These are phyloP conservation scores for Temnothorax longispinosus DNA, from an alignment of 1,140 invertebrate species.

Conservation along the genomic window DNA sequence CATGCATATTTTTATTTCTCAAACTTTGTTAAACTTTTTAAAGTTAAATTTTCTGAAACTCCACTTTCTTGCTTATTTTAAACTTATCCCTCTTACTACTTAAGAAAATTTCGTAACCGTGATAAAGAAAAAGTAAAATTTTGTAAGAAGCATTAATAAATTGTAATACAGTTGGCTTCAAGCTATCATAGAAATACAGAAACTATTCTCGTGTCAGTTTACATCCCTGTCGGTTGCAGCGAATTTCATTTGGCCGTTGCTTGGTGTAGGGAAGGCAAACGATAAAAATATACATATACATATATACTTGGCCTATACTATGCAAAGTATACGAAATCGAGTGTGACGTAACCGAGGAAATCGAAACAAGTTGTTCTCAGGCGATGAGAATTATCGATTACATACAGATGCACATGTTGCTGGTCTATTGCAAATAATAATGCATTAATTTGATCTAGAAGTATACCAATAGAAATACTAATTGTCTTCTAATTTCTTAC, in stretches of 20 bases:
- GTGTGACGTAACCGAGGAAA: background rate
- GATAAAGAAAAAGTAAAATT: conserved; percentile 15
- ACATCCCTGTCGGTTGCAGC: conserved; percentile 19
- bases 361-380: conserved; percentile 20
- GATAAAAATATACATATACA: conserved; percentile 11
- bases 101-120: background rate
- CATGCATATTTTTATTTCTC: background rate
- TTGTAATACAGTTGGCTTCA: background rate
- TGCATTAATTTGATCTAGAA: background rate
- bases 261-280: conserved; percentile 13
- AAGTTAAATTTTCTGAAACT: background rate
- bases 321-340: conserved; percentile 16
- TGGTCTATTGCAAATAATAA: background rate
- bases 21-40: background rate
- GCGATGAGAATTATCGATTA: background rate
- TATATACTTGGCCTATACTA: background rate
- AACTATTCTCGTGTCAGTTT: conserved; percentile 30
- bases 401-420: background rate
- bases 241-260: conserved; percentile 15
- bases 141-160: conserved; percentile 4
- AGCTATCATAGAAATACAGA: background rate
- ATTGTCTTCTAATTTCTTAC: background rate
- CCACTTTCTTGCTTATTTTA: background rate
- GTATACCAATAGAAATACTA: background rate
- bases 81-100: background rate